Base-by-base conservation (phyloP, 2,113 vertebrate species). In the Pardalotus punctatus region DNA sequence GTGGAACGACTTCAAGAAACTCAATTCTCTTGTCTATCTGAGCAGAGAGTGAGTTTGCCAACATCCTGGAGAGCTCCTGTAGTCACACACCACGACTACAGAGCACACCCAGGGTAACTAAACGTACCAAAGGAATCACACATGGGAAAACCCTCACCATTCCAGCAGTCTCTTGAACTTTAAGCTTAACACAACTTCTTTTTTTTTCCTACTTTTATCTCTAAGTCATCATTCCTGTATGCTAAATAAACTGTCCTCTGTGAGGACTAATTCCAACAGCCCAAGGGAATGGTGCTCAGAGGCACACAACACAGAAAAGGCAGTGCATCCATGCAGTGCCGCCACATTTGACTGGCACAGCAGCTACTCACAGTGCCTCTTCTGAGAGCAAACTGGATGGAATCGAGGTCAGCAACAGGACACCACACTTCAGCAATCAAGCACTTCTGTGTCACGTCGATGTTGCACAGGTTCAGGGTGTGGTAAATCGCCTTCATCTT, bases 401-500 rank as follows among this genome's bases (percentile, higher is more conserved):
- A 99, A 93, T 99, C 99, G 2, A 99, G 97, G 98, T 99, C 99
- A 2, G 99, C 98, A 36, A 99, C 98, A 0, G 99, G 99, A 91
- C 99, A 99, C 99, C 99, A 99, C 86, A 99, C 99, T 92, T 99
- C 99, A 5, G 99, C 99, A 50, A 99, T 99, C 97, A 99, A 98
- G 97, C 99, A 99, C 97, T 99, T 99, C 98, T 99, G 99, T 2
- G 99, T 99, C 92, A 99, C 99, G 0, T 99, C 99, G 7, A 99
- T 99, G 96, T 99, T 99, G 97, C 99, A 99, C 74, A 99, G 98
- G 95, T 99, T 99, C 79, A 99, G 98, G 29, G 99, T 99, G 88
- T 99, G 99, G 98, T 99, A 99, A 97, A 99, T 99, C 24, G 99
- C 99, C 98, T 99, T 99, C 99, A 99, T 99, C 98, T 99, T 99